These are phyloP conservation scores for Sturmia bella DNA, from an alignment of 2,888 invertebrate genomes.

Conservation along the genomic window DNA sequence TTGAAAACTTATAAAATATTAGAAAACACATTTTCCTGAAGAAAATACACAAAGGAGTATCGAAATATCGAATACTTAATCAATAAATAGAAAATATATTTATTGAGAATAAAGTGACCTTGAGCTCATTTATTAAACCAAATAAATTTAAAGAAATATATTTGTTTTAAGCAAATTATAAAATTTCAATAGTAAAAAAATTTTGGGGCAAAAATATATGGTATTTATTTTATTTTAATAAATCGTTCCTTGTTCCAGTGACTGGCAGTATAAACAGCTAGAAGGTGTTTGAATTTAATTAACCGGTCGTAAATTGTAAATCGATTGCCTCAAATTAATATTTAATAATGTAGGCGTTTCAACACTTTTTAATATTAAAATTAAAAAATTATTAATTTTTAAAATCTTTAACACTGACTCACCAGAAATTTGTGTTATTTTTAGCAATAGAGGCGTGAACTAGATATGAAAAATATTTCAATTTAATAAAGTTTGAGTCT, in stretches of 20 bases:
- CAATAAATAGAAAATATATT: too few relatives aligned
- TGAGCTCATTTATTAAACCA: too few relatives aligned
- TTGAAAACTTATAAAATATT: too few relatives aligned
- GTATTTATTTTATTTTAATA: too few relatives aligned
- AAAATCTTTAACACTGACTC: slow-evolving; percentile 16
- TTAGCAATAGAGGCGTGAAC: not conserved
- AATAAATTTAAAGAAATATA: too few relatives aligned
- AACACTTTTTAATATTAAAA: not conserved
- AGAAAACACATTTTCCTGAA: too few relatives aligned
- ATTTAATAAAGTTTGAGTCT: not conserved
- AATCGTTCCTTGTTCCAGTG: not conserved
- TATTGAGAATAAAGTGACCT: too few relatives aligned
- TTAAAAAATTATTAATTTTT: not conserved
- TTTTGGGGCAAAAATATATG: too few relatives aligned
- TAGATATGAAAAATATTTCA: not conserved
- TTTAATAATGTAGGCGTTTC: not conserved
- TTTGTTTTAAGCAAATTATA: too few relatives aligned
- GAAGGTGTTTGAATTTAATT: slow-evolving; percentile 3
- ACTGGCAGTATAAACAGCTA: not conserved
- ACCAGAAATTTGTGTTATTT: not conserved
- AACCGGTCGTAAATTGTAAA: not conserved
- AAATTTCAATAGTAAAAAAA: too few relatives aligned
- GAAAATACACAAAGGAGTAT: too few relatives aligned
- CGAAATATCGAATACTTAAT: too few relatives aligned
- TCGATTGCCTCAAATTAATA: not conserved